Conservation (phyloP, 2,113 vertebrate genomes). For the Tachuris rubrigastra region DNA sequence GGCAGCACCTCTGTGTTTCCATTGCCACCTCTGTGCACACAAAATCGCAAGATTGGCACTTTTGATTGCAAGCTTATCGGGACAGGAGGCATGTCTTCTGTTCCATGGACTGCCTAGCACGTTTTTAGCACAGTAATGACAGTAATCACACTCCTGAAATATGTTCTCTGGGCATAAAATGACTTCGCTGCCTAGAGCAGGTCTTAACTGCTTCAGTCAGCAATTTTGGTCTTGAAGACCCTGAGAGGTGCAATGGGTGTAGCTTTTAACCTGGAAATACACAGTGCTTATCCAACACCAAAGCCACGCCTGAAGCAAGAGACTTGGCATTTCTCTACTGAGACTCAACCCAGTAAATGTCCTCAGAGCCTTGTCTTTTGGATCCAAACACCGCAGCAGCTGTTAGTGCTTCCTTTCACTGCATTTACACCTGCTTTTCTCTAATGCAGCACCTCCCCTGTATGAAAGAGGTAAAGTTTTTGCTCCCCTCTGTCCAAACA, state of each 20-base stretch:
- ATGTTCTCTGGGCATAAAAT: not conserved
- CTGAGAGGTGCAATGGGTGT: not conserved
- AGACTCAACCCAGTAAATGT: not conserved
- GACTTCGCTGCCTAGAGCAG: not conserved
- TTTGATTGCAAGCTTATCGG: not conserved
- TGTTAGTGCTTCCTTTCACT: not conserved
- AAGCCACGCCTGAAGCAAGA: not conserved
- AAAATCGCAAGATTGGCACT: not conserved
- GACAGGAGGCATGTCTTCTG: not conserved
- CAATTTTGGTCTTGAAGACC: not conserved
- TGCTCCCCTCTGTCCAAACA: not conserved
- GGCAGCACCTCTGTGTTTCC: rapidly evolving
- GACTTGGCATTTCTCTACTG: not conserved
- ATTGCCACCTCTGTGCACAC: rapidly evolving
- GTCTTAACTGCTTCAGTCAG: not conserved
- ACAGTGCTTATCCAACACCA: not conserved
- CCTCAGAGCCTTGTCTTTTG: not conserved
- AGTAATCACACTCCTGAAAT: not conserved
- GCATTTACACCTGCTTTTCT: not conserved
- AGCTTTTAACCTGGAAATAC: not conserved
- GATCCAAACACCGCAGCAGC: not conserved
- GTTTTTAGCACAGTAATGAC: not conserved
- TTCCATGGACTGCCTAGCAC: not conserved
- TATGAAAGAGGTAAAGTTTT: not conserved
- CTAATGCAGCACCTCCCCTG: not conserved